These are phyloP conservation scores for Odocoileus hemionus DNA, from an alignment of 2,113 vertebrate genomes.

Conservation along the genomic window DNA sequence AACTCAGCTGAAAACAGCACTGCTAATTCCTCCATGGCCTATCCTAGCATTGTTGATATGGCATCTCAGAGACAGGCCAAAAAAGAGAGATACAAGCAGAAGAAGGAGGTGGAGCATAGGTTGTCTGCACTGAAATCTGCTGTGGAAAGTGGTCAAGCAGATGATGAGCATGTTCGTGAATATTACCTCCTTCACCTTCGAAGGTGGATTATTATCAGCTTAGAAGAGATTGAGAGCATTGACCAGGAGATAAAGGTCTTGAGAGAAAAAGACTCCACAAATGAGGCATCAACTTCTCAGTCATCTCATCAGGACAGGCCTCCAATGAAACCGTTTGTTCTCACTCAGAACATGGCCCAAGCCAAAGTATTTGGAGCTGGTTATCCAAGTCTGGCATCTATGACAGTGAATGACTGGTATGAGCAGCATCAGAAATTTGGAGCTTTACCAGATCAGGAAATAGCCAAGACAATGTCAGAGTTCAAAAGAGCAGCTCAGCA, in stretches of 20 bases:
- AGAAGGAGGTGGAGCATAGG: not conserved
- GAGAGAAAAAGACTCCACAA: not conserved
- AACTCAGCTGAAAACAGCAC: not conserved
- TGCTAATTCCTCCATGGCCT: not conserved
- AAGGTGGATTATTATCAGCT: not conserved
- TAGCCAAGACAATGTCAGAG: slow-evolving; percentile 69
- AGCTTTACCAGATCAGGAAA: slow-evolving; percentile 82
- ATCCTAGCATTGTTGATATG: not conserved
- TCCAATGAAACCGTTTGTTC: slow-evolving; percentile 91
- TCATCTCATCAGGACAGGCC: slow-evolving; percentile 70
- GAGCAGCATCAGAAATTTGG: slow-evolving; percentile 85
- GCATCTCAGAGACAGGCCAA: not conserved
- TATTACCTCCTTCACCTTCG: not conserved
- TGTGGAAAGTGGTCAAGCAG: not conserved
- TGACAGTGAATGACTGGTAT: slow-evolving; percentile 98
- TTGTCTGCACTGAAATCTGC: not conserved
- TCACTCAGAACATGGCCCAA: slow-evolving; percentile 89
- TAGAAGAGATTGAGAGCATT: not conserved
- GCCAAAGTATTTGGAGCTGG: slow-evolving; percentile 92
- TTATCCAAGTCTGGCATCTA: slow-evolving; percentile 92
- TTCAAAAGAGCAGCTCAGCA: slow-evolving; percentile 75
- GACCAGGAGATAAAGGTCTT: not conserved
- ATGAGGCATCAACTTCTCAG: slow-evolving; percentile 70
- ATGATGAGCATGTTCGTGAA: not conserved
- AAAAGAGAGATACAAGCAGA: not conserved